Percentiles rank a stretch among this genome's conserved stretches.
phyloP scores from a whole-genome alignment of 2,113 vertebrate species.

The Corythornis cristatus region DNA sequence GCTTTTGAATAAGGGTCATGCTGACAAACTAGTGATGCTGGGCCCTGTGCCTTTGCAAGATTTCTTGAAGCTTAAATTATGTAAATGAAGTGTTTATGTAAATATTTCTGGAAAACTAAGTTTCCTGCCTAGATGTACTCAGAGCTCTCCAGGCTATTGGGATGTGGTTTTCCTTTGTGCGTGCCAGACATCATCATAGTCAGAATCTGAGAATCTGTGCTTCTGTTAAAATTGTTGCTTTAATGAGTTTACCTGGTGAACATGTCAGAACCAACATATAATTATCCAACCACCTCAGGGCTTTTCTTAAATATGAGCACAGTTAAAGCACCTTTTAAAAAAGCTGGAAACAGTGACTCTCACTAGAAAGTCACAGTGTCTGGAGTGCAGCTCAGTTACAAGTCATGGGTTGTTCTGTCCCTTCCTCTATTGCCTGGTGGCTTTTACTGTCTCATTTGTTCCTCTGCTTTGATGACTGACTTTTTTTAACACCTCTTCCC shows the following conservation, averaged over 20 bases:
- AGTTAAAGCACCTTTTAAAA: neutral
- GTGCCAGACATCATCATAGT: neutral
- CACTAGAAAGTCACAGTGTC: slow-evolving; percentile 9
- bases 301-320: neutral
- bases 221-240: neutral
- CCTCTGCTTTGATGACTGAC: neutral
- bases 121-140: neutral
- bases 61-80: neutral
- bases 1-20: neutral
- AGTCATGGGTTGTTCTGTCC: neutral
- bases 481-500: neutral
- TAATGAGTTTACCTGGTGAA: slow-evolving; percentile 33
- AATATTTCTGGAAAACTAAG: neutral
- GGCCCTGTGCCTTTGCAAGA: neutral
- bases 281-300: slow-evolving; percentile 17
- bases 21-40: neutral
- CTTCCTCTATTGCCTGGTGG: neutral
- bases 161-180: slow-evolving; percentile 14
- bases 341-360: slow-evolving; percentile 5
- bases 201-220: neutral
- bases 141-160: neutral
- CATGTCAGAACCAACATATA: neutral
- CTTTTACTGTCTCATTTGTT: slow-evolving; percentile 27
- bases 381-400: neutral
- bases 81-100: neutral